Evolutionary conservation across 2,797 vertebrate genomes (phyloP).

Genomic region (Acrocephalus scirpaceus): DNA sequence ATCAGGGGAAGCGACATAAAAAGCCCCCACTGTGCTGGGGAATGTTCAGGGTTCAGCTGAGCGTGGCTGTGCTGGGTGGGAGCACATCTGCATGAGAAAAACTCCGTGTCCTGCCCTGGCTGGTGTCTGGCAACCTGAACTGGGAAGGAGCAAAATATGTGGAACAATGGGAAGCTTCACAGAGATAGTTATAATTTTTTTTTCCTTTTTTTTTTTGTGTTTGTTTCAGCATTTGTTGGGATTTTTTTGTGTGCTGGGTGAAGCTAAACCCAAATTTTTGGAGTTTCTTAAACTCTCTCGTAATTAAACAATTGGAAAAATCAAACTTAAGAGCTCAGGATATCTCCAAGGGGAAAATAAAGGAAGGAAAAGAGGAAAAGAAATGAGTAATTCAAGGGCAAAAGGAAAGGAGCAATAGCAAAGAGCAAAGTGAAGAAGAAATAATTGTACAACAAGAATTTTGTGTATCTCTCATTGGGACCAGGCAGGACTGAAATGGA

Average conservation of each 20-base stretch:
- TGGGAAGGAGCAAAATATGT: not conserved
- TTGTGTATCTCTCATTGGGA: no score
- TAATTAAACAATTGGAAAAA: no score
- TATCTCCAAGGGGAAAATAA: no score
- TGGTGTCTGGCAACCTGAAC: not conserved
- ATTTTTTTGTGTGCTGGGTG: not conserved
- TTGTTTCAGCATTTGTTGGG: not conserved
- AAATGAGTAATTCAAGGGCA: no score
- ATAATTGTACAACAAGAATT: no score
- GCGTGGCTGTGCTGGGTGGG: not conserved
- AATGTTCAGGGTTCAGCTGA: not conserved
- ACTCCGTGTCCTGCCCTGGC: not conserved
- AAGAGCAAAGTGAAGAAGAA: no score
- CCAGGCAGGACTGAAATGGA: no score
- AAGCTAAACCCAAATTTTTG: not conserved
- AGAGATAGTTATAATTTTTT: accelerated
- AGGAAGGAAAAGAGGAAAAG: no score
- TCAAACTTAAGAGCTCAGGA: no score
- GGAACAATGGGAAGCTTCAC: not conserved
- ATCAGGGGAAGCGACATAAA: constrained; percentile 49
- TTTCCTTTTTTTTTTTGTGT: accelerated
- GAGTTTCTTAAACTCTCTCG: no score
- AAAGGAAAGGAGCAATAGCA: no score
- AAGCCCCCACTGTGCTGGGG: constrained; percentile 39
- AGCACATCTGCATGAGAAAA: constrained; percentile 10